Conservation (phyloP, 2,113 vertebrate species). For the Chionis minor region DNA sequence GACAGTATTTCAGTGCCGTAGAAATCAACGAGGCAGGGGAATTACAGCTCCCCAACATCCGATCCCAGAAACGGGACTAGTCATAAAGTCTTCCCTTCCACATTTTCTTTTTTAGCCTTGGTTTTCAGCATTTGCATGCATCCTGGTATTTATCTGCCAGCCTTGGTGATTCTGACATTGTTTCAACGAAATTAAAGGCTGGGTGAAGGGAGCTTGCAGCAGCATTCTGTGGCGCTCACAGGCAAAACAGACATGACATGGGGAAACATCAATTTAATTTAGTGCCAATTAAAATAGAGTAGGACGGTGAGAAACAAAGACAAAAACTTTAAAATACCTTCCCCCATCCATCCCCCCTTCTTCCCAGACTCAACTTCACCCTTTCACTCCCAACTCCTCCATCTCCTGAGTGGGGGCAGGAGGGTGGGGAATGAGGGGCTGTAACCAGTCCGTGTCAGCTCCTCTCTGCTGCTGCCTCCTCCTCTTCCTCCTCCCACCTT, state of each 20-base stretch:
- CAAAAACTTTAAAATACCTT: not conserved
- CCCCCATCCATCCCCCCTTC: too few relatives aligned
- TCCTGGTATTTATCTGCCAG: not conserved
- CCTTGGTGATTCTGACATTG: not conserved
- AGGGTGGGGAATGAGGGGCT: fast-evolving
- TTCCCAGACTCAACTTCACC: not conserved
- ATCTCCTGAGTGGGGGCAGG: too few relatives aligned
- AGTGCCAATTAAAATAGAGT: not conserved
- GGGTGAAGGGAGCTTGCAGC: not conserved
- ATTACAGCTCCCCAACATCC: not conserved
- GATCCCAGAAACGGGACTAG: not conserved
- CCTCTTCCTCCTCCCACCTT: not conserved
- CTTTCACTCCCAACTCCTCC: fast-evolving
- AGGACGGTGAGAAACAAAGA: not conserved
- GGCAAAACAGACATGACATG: not conserved
- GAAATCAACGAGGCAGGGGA: not conserved
- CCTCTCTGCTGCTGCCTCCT: not conserved
- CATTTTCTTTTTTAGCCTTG: not conserved
- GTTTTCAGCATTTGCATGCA: not conserved
- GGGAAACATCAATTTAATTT: not conserved
- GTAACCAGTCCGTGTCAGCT: fast-evolving
- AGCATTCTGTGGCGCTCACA: not conserved
- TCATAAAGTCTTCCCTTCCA: not conserved
- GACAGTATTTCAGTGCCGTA: not conserved
- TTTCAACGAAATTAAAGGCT: not conserved